phyloP scores from a whole-genome alignment of 2,113 vertebrate genomes.

The Tyrannus savana region DNA sequence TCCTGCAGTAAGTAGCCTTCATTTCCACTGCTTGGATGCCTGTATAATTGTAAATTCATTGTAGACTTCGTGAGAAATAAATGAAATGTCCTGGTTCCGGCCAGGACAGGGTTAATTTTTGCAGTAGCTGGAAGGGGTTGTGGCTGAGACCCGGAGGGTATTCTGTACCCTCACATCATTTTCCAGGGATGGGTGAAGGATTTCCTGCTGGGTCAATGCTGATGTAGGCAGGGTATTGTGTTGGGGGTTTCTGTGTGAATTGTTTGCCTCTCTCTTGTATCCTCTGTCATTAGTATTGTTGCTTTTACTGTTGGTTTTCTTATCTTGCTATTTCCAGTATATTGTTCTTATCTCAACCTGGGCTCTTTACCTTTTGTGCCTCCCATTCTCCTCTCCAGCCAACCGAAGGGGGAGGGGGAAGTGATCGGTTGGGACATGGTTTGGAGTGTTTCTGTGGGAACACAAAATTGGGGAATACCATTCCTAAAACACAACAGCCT shows the following conservation, averaged over 20 bases:
- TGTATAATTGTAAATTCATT: neutral
- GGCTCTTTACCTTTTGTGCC: neutral
- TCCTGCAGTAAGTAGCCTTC: neutral
- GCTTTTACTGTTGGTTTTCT: neutral
- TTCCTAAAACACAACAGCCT: neutral
- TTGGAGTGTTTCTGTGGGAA: neutral
- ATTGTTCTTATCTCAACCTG: neutral
- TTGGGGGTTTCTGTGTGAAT: neutral
- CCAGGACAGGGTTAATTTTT: neutral
- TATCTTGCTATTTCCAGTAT: neutral
- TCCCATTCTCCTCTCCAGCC: neutral
- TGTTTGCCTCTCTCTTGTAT: neutral
- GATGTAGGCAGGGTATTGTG: neutral
- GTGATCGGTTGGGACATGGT: neutral
- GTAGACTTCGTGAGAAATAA: neutral
- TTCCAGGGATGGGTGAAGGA: neutral
- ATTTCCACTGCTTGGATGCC: neutral
- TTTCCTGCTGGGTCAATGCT: accelerated
- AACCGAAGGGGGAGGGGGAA: too few relatives aligned
- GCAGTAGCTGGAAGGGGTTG: neutral
- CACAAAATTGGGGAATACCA: neutral
- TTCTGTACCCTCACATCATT: neutral
- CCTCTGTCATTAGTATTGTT: neutral
- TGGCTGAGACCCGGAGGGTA: too few relatives aligned
- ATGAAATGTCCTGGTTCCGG: neutral